Evolutionary conservation across 2,888 invertebrate species (phyloP), one percentile per base, ranked within the genome.

Genomic region (Dorcus parallelipipedus): DNA sequence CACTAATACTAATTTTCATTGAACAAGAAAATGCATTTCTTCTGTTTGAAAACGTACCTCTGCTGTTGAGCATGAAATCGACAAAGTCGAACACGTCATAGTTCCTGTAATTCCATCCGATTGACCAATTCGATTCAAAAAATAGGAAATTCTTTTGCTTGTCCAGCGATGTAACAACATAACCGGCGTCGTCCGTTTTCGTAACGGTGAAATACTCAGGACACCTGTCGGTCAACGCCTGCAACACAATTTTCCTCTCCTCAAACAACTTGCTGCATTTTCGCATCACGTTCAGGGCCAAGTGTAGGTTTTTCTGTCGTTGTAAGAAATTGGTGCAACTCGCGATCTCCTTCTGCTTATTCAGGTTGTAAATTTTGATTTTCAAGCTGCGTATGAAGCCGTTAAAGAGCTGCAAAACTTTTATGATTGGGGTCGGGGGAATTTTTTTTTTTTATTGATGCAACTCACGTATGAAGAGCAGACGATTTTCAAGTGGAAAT

Each of bases 41-140:
- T 20, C 2, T 20, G 3, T 3, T 3, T 20, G 26, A 5, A 10
- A n/a, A 51, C 38, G 4, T 54, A 54, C 54, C 54, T 50, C 48
- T 56, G 38, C 49, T 56, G 9, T 56, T 56, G 7, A 56, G 38
- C 56, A 56, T 56, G 40, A 56, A 56, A 43, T 56, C 56, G 3
- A 56, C 50, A 38, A 56, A 56, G 26, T 56, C 56, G 33, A 56
- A 56, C 9, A 56, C 43, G 10, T 56, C 43, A 20, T 50, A 50
- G 43, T 43, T 56, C 20, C 50, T 49, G 10, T 50, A 56, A 50
- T 56, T 56, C 56, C 56, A 56, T n/a, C 56, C 56, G 9, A 56
- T 43, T 10, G 56, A 50, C 56, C 56, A 56, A 42, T 56, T 56
- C 9, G 56, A 56, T 56, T 56, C 56, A 9, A 56, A 56, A 56